phyloP scores from a whole-genome alignment of 64 coral and sea anemone species.

The Actinia tenebrosa region DNA sequence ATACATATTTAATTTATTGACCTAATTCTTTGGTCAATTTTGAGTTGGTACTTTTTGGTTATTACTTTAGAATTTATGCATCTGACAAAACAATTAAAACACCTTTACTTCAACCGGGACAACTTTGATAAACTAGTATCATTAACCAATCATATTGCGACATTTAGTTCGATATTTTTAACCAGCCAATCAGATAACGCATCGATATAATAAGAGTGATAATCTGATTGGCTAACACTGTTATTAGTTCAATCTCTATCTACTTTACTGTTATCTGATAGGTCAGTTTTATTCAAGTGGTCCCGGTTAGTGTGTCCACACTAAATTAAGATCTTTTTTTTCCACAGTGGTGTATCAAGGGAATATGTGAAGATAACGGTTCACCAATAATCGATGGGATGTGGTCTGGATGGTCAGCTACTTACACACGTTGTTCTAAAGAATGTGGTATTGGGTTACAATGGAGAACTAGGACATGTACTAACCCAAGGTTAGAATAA shows the following conservation, averaged over 20 bases:
- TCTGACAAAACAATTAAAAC: no score
- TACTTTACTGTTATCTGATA: no score
- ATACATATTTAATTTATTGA: neutral
- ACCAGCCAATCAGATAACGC: no score
- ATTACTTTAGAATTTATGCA: neutral
- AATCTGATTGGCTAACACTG: no score
- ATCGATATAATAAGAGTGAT: no score
- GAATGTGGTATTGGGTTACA: constrained; percentile 57
- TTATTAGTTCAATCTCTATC: no score
- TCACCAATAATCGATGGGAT: constrained; percentile 36
- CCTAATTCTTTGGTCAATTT: neutral
- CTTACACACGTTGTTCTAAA: constrained; percentile 42
- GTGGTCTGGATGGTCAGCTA: constrained; percentile 47
- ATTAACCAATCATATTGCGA: no score
- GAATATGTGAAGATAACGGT: constrained; percentile 37
- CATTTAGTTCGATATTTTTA: no score
- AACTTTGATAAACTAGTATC: no score
- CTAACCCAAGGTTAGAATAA: constrained; percentile 40
- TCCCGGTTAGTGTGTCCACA: no score
- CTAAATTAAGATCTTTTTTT: neutral
- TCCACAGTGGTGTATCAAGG: constrained; percentile 52
- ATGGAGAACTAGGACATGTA: constrained; percentile 55
- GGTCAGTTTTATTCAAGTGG: no score
- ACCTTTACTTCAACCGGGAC: no score
- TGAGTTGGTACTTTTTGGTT: neutral